Evolutionary conservation across 2,888 invertebrate species (phyloP).

Genomic region (Callimorpha dominula): DNA sequence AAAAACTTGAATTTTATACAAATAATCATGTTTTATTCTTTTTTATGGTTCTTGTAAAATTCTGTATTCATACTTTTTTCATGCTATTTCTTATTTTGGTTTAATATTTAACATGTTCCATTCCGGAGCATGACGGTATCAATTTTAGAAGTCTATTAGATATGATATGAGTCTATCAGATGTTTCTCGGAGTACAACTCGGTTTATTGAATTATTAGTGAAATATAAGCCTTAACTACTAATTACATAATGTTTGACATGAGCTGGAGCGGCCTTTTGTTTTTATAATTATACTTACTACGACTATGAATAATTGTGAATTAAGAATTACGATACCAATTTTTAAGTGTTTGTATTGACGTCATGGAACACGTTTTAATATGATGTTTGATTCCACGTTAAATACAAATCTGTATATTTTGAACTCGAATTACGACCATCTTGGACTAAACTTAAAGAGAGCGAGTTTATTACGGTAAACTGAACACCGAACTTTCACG

Average conservation of each 20-base stretch:
- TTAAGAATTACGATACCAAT: neutral
- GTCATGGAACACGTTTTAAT: no score
- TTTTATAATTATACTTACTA: neutral
- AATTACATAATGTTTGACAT: neutral
- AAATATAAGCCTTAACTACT: neutral
- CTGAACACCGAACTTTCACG: no score
- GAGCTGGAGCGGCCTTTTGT: no score
- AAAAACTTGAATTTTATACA: neutral
- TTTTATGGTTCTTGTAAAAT: no score
- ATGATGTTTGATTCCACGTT: neutral
- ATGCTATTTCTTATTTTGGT: no score
- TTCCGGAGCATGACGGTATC: neutral
- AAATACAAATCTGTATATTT: neutral
- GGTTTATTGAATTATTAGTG: neutral
- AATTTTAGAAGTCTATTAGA: neutral
- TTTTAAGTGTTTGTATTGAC: no score
- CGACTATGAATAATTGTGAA: neutral
- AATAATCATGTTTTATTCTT: neutral
- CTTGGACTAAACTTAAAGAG: neutral
- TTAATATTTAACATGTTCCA: no score
- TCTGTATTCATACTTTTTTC: no score
- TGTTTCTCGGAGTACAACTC: no score
- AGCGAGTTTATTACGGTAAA: neutral
- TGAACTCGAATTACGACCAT: neutral
- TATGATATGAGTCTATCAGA: no score